These are phyloP conservation scores for Scaptomyza polygonia DNA, from an alignment of 2,888 invertebrate species.

Conservation along the genomic window DNA sequence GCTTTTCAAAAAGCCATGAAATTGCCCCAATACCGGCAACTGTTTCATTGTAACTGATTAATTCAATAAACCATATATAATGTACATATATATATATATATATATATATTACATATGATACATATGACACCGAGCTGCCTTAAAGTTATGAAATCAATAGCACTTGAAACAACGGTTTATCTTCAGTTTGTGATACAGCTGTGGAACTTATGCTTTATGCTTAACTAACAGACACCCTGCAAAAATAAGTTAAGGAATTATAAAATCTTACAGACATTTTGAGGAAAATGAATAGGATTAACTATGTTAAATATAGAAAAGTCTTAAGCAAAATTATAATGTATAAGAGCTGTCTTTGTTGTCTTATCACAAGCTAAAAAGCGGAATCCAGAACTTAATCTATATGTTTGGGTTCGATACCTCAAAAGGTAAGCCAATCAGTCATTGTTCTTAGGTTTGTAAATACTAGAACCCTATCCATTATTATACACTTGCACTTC, in stretches of 20 bases:
- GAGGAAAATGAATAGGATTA: not conserved
- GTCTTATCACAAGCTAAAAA: too few relatives aligned
- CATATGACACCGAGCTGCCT: not conserved
- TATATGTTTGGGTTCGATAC: not conserved
- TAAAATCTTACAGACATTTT: not conserved
- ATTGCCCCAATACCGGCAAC: conserved; percentile 18
- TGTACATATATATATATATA: not conserved
- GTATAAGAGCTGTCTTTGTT: too few relatives aligned
- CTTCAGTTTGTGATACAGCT: conserved; percentile 5
- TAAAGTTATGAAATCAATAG: conserved; percentile 25
- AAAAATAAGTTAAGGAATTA: not conserved
- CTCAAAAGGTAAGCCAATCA: not conserved
- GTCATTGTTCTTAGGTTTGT: not conserved
- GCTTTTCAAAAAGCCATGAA: conserved; percentile 10
- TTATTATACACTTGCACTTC: too few relatives aligned
- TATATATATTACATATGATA: not conserved
- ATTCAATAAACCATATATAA: conserved; percentile 6
- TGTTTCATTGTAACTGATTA: conserved; percentile 35
- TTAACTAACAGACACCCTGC: conserved; percentile 2
- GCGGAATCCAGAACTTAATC: too few relatives aligned
- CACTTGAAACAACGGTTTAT: conserved; percentile 22
- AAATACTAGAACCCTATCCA: not conserved
- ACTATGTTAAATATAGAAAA: too few relatives aligned
- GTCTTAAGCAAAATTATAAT: too few relatives aligned
- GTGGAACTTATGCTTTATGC: not conserved